Evolutionary conservation across 2,888 invertebrate genomes (phyloP).

Genomic region (Rotaria socialis): DNA sequence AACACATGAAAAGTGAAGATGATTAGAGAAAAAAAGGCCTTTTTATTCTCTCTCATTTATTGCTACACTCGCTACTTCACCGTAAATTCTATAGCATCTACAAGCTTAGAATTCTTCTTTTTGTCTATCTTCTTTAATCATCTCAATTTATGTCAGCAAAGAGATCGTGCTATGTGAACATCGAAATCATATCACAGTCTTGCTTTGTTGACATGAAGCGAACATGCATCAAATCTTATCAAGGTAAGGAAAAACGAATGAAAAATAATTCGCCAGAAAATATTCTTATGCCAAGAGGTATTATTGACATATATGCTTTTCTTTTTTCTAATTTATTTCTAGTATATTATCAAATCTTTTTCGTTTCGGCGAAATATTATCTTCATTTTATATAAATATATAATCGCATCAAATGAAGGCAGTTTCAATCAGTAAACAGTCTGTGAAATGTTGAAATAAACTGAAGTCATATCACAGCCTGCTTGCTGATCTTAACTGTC

Average conservation of each 20-base stretch:
- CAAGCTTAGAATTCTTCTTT: background rate
- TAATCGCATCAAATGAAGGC: background rate
- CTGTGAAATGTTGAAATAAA: conserved; percentile 17
- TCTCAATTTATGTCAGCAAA: conserved; percentile 30
- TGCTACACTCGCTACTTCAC: background rate
- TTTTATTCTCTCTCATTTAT: background rate
- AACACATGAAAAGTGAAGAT: conserved; percentile 26
- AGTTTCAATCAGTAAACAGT: background rate
- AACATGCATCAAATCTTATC: background rate
- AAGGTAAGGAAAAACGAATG: background rate
- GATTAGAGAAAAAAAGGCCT: background rate
- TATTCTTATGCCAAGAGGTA: too few relatives aligned
- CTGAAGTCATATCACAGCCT: conserved; percentile 23
- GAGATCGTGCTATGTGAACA: conserved; percentile 33
- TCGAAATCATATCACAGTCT: conserved; percentile 34
- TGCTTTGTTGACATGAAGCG: conserved; percentile 36
- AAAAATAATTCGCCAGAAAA: background rate
- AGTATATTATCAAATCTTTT: background rate
- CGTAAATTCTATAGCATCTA: background rate
- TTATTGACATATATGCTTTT: too few relatives aligned
- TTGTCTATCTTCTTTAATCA: background rate
- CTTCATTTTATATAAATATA: too few relatives aligned
- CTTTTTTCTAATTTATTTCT: background rate
- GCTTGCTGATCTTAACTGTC: conserved; percentile 16
- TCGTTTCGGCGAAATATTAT: too few relatives aligned